Conservation (phyloP, 2,797 vertebrate species). For the Telmatherina bonti region DNA sequence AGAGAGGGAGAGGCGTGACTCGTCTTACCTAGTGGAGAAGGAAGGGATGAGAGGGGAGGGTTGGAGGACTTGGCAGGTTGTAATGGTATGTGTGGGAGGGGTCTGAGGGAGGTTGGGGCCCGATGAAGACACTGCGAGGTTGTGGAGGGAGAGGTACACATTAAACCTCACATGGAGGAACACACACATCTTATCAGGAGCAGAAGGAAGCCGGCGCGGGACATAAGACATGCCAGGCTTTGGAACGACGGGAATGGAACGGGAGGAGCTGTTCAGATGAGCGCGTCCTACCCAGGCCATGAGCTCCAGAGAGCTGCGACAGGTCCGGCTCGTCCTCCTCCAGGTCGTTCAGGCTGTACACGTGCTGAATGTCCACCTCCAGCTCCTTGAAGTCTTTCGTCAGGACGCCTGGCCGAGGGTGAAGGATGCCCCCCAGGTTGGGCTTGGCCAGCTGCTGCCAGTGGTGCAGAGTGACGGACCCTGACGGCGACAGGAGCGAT, state of each 20-base stretch:
- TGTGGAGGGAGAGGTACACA: slow-evolving; percentile 70
- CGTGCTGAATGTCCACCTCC: slow-evolving; percentile 87
- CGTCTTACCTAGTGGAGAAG: slow-evolving; percentile 87
- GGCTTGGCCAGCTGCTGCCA: slow-evolving; percentile 92
- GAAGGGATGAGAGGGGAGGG: slow-evolving; percentile 81
- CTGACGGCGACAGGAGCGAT: slow-evolving; percentile 56
- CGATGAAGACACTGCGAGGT: slow-evolving; percentile 77
- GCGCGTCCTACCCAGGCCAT: slow-evolving; percentile 78
- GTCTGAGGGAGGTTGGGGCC: slow-evolving; percentile 86
- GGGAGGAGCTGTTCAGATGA: background rate
- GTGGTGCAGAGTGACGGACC: slow-evolving; percentile 88
- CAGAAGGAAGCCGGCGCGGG: slow-evolving; percentile 5
- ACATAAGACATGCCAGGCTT: background rate
- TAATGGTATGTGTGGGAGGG: slow-evolving; percentile 87
- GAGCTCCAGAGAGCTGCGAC: slow-evolving; percentile 65
- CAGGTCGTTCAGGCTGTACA: slow-evolving; percentile 90
- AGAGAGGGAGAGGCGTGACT: background rate
- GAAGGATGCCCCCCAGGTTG: slow-evolving; percentile 86
- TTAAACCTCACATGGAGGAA: slow-evolving; percentile 59
- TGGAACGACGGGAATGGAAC: background rate
- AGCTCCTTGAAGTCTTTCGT: slow-evolving; percentile 92
- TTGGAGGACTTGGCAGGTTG: slow-evolving; percentile 86
- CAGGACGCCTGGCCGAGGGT: slow-evolving; percentile 86
- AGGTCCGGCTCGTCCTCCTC: slow-evolving; percentile 90
- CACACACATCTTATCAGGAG: slow-evolving; percentile 20